phyloP scores from a whole-genome alignment of 2,888 invertebrate species.

The Agrotis clavis region DNA sequence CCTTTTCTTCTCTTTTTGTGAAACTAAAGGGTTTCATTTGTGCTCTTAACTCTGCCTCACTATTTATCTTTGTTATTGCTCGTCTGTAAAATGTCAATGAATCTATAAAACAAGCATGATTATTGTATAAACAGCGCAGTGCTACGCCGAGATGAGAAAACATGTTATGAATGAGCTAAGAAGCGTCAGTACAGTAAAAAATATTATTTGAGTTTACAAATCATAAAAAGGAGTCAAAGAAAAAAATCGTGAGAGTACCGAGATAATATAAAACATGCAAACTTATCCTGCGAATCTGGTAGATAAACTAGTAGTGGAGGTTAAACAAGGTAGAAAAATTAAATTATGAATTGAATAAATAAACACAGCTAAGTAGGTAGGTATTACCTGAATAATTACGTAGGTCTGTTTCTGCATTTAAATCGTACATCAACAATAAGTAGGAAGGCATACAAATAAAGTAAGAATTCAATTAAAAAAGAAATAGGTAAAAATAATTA shows the following conservation, averaged over 20 bases:
- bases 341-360: no score
- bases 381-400: background rate
- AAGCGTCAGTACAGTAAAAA: constrained; percentile 15
- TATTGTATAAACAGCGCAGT: constrained; percentile 2
- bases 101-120: constrained; percentile 42
- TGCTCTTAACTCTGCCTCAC: constrained; percentile 92
- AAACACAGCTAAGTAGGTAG: no score
- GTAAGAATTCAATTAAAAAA: background rate
- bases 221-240: background rate
- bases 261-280: constrained; percentile 5
- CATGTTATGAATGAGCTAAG: constrained; percentile 23
- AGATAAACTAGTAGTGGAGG: background rate
- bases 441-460: background rate
- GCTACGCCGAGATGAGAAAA: background rate
- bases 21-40: constrained; percentile 93
- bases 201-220: background rate
- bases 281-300: background rate
- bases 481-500: background rate
- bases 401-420: background rate
- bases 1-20: constrained; percentile 91
- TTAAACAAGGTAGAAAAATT: background rate
- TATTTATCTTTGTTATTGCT: constrained; percentile 91
- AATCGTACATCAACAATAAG: background rate
- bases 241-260: background rate
- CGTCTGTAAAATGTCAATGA: constrained; percentile 81